Base-by-base conservation (phyloP, 2,113 vertebrate species). In the Silurus glanis region DNA sequence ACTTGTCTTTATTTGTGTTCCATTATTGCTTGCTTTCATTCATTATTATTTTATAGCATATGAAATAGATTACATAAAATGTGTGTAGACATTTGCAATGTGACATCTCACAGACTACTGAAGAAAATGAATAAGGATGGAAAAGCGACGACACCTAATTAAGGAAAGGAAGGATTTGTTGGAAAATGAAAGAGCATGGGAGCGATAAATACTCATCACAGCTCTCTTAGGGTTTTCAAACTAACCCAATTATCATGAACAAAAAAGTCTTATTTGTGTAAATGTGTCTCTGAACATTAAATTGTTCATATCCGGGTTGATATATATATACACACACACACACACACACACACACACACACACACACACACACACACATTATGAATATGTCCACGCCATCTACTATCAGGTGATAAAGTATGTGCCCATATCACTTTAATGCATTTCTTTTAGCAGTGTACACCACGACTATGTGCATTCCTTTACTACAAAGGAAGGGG, bases 401-500 rank as follows among this genome's bases (percentile, higher is more conserved):
- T 75, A 0, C 23, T 75, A 0, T 53, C 5, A 75, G 49, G 23
- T 49, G 47, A 23, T 72, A 37, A 37, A 37, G 37, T 37, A 10
- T 9, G 47, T 19, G 17, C 9, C 28, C 25, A 53, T 25, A 6
- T 55, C 3, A 55, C 25, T 55, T 74, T 78, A 23, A 23, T 75
- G 5, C 12, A 6, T 76, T 25, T 53, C 6, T 21, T 74, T 21
- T 51, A 75, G 23, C 51, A 0, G 45, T 19, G 2, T 75, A 53
- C 23, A 59, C 0, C 37, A 21, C 75, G n/a, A 4, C 37, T 55
- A 37, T 47, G 9, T 74, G 45, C 84, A 85, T 72, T 64, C 61
- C 79, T 72, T 55, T 14, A 72, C 72, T 87, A 85, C 80, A 85
- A 87, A 89, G 83, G 72, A 58, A 76, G 12, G 64, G 76, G 75